phyloP scores from a whole-genome alignment of 2,797 vertebrate genomes.

The Cyprinodon diabolis region DNA sequence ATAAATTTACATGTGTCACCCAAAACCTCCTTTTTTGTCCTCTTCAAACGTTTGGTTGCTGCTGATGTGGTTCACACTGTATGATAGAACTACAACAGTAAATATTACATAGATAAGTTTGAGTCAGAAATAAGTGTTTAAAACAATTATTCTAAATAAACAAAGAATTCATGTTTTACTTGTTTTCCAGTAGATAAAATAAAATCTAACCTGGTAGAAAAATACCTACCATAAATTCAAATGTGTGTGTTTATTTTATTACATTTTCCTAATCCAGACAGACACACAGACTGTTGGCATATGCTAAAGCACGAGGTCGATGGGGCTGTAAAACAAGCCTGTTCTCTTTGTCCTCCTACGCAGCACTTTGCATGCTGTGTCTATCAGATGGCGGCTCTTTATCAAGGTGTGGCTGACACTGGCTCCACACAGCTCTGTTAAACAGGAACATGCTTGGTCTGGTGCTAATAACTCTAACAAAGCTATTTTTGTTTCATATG shows the following conservation, averaged over 20 bases:
- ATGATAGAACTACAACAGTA: background rate
- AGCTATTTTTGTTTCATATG: slow-evolving; percentile 1
- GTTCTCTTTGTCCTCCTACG: slow-evolving; percentile 80
- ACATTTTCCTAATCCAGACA: slow-evolving; percentile 11
- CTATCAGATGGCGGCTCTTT: slow-evolving; percentile 81
- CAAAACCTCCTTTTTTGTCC: background rate
- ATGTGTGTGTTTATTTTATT: slow-evolving; percentile 12
- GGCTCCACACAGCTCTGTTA: slow-evolving; percentile 66
- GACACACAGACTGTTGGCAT: slow-evolving; percentile 65
- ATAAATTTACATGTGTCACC: background rate
- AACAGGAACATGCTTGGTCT: slow-evolving; percentile 49
- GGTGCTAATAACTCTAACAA: slow-evolving; percentile 33
- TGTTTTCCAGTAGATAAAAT: slow-evolving; percentile 4
- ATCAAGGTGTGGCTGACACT: slow-evolving; percentile 79
- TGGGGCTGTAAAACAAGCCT: slow-evolving; percentile 82
- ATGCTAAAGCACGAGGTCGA: slow-evolving; percentile 74
- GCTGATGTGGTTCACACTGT: slow-evolving; percentile 1
- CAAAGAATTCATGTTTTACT: background rate
- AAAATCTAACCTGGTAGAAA: slow-evolving; percentile 1
- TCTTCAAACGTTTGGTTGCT: background rate
- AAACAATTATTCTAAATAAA: background rate
- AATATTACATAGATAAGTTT: background rate
- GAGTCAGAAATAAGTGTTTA: background rate
- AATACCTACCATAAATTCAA: slow-evolving; percentile 12
- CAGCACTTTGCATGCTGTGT: slow-evolving; percentile 72